Evolutionary conservation across 1,140 invertebrate species (phyloP), one percentile per base, ranked within the genome.

Genomic region (Ceratosolen fusciceps): DNA sequence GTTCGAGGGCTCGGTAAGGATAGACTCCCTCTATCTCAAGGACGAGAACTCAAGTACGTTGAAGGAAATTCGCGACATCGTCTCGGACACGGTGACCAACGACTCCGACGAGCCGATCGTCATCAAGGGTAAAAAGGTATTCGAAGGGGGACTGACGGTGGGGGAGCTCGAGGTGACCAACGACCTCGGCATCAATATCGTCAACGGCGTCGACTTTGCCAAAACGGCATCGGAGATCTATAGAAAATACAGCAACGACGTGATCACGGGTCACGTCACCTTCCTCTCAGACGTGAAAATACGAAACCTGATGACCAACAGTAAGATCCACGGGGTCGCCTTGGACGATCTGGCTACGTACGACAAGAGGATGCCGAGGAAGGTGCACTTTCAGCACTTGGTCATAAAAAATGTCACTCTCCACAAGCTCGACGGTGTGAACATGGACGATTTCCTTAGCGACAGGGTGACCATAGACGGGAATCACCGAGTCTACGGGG

Each of bases 151-250:
- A n/a, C 47, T 89, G 0, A 3, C 19, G 16, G 71, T 79, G 0
- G 58, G 79, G 12, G 70, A 72, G 47, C 68, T 85, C 2, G 52
- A 26, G 5, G 81, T 85, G 5, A 68, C 34, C 2, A 58, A 65
- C 54, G 34, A 84, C 19, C 62, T 86, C 0, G 34, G 83, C 16
- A 81, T 85, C 9, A 24, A 65, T n/a, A 65, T 16, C 0, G 65
- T 88, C 19, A 87, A 87, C n/a, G 65, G 78, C 10, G 21, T 84
- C 21, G 37, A 85, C 60, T 73, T 88, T 56, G 43, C 83, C n/a
- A 31, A 83, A 56, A 77, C 88, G 14, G 85, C 84, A 58, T 62
- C 76, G 19, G 80, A 85, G 21, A 79, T 85, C 16, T 84, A 82
- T 4, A 80, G 76, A 7, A 87, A 83, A 74, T 67, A 84, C 58